Percentiles rank a stretch among this genome's conserved stretches.
Conservation (phyloP, 2,113 vertebrate species). For the Hirundichthys speculiger region DNA sequence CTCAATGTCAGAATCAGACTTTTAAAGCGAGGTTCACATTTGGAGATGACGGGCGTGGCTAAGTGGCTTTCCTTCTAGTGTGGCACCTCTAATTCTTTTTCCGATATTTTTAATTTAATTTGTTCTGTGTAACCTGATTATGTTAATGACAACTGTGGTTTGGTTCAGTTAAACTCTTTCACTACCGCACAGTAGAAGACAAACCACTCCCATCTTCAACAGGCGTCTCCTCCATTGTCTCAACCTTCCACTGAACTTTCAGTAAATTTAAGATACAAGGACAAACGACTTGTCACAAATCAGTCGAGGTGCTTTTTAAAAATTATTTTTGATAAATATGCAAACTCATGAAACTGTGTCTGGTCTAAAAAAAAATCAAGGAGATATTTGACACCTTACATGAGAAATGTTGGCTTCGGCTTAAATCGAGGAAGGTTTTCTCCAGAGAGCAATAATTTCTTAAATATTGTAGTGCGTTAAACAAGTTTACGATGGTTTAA, state of each 20-base stretch:
- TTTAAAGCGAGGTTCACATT: background rate
- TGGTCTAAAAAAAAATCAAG: no score
- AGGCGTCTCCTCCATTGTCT: background rate
- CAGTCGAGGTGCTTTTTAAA: no score
- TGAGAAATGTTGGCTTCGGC: no score
- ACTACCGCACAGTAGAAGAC: background rate
- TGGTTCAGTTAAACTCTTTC: no score
- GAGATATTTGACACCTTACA: no score
- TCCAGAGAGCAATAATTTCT: background rate
- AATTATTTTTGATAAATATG: no score
- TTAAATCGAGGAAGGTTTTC: background rate
- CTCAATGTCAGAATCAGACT: background rate
- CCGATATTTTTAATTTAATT: background rate
- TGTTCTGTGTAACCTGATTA: background rate
- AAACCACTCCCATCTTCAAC: background rate
- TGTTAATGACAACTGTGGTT: no score
- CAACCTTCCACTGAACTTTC: no score
- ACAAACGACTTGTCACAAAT: no score
- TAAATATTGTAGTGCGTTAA: background rate
- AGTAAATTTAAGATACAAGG: no score
- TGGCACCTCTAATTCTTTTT: background rate
- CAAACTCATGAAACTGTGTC: no score
- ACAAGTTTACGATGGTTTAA: background rate
- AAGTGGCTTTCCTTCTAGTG: background rate
- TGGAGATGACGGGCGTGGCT: background rate